Evolutionary conservation across 53 echinoderm and acorn worm genomes (phyloP), one percentile per base, ranked within the genome.

Genomic region (Holothuria scabra): DNA sequence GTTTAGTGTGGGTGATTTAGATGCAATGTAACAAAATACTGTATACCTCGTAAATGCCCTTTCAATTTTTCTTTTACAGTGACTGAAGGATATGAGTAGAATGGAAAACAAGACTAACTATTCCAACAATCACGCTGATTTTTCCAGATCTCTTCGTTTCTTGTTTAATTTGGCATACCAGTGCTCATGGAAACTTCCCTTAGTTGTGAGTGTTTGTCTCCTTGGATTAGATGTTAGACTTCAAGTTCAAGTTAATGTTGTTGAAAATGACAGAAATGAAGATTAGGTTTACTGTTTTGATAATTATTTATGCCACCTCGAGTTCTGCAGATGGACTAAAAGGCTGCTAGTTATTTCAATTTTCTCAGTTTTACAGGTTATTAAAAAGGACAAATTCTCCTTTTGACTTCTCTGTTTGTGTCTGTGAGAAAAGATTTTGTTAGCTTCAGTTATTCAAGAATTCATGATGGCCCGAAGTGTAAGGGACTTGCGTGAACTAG

Each of bases 111-210:
- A 18, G 52, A 52, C 14, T 14, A 16, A 52, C 52, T 18, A 52
- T 23, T 21, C 65, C 65, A 28, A 65, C 28, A 62, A n/a, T 20
- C 24, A 20, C 21, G 28, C 65, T 65, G 32, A 85, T 19, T 46
- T 99, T 60, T 88, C 99, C 55, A 90, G 95, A 64, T 95, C 94
- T 26, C 82, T 99, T 79, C 81, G 85, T 66, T 99, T 99, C 85
- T 91, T 99, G 81, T 99, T 99, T 83, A 88, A 99, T 49, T 79
- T 99, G 56, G 99, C 99, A n/a, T 99, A 89, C 80, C 89, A 86
- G 49, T 95, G 93, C 49, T 90, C 92, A 28, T 86, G 95, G 84
- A 90, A 89, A 79, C 93, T 99, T 58, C 99, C 99, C 5, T 89
- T 92, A 24, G 74, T 91, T 28, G 87, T 99, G n/a, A 88, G 93